Conservation (phyloP, 2,888 invertebrate genomes). For the Philereme transversata region DNA sequence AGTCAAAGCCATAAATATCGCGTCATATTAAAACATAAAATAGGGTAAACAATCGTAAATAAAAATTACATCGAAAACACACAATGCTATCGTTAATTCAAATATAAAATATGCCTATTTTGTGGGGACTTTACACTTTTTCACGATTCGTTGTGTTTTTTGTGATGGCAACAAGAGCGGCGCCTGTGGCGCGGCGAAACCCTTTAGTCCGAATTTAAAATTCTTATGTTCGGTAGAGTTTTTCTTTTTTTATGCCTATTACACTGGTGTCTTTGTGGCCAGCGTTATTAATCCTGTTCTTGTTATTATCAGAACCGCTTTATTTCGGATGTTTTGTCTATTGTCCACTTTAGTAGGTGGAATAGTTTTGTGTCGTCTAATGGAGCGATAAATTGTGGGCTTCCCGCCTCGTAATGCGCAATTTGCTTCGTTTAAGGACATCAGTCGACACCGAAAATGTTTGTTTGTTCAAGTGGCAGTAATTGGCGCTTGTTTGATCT, state of each 20-base stretch:
- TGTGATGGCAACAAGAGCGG: conserved; percentile 65
- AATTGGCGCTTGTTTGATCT: conserved; percentile 1
- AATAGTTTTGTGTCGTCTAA: conserved; percentile 49
- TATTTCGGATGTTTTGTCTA: conserved; percentile 59
- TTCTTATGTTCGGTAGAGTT: conserved; percentile 44
- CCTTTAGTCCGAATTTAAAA: conserved; percentile 72
- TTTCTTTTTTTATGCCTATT: conserved; percentile 45
- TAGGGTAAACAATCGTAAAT: conserved; percentile 83
- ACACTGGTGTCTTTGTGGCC: conserved; percentile 36
- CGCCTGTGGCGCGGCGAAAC: conserved; percentile 75
- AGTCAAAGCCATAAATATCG: conserved; percentile 72
- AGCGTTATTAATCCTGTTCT: conserved; percentile 73
- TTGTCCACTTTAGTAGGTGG: conserved; percentile 53
- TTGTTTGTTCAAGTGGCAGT: conserved; percentile 9
- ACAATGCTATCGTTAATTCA: conserved; percentile 77
- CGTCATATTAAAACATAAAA: conserved; percentile 82
- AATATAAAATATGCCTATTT: conserved; percentile 79
- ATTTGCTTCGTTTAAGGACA: conserved; percentile 38
- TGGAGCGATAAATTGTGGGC: conserved; percentile 49
- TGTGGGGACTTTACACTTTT: conserved; percentile 78
- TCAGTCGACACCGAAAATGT: conserved; percentile 14
- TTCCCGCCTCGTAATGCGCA: conserved; percentile 48
- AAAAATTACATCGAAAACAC: conserved; percentile 78
- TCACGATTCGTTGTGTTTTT: conserved; percentile 55
- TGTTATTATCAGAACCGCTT: conserved; percentile 69